Base-by-base conservation (phyloP, 2,797 vertebrate genomes). In the Anas georgica region DNA sequence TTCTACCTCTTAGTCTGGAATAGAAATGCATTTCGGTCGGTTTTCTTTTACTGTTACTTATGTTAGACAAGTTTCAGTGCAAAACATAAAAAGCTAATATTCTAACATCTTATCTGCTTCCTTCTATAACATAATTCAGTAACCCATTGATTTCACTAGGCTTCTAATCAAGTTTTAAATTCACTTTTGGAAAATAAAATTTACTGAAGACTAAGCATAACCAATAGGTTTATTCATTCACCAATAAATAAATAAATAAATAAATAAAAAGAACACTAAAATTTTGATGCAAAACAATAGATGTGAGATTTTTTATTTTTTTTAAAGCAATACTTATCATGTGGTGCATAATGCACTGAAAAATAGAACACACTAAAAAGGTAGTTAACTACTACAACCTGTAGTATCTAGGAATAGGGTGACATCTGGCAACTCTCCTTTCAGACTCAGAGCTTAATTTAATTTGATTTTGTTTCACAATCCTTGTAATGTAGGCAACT, bases 401-500 rank as follows among this genome's bases (percentile, higher is more conserved):
- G 87, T 73, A 91, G 75, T 64, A 86, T 43, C 67, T 92, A 95
- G 88, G 94, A 96, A 85, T 46, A 89, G 64, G 48, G 23, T 94
- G 76, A 89, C 87, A 94, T 91, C 85, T 94, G 91, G 52, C 82
- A 93, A 90, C 70, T 70, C 41, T 77, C 85, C 67, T 83, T 95
- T 83, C 5, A 39, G 66, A 91, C 62, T 92, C 50, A 73, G 64
- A 90, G 58, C 69, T 94, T 85, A 62, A 86, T 95, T 94, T 92
- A 0, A 68, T 86, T 48, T 54, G 12, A 66, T 92, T 92, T 84
- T 92, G 35, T 80, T 66, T 70, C 69, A 95, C 43, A 81, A 4
- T 72, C 16, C 29, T 92, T 84, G 66, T 54, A 79, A 33, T 17
- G 35, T 45, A 46, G n/a, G 39, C 55, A 85, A 75, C 48, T 72